phyloP scores from a whole-genome alignment of 2,888 invertebrate species.

The Sipunculus nudus region DNA sequence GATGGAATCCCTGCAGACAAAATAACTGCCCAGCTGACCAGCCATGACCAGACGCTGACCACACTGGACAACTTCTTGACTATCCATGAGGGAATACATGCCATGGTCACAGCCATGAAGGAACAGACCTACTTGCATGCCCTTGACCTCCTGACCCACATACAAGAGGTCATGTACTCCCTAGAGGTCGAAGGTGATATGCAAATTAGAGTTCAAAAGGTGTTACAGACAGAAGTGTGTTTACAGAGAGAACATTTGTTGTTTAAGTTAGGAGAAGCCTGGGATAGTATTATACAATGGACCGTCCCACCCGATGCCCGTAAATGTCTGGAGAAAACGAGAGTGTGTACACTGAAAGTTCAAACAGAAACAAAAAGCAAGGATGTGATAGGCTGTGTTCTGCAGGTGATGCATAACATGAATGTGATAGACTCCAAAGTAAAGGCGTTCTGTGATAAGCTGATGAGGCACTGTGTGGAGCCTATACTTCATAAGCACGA shows the following conservation, averaged over 20 bases:
- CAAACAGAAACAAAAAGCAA: constrained; percentile 1
- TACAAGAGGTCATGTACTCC: constrained; percentile 13
- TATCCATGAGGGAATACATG: constrained; percentile 16
- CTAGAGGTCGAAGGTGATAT: constrained; percentile 23
- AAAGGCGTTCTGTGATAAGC: constrained; percentile 26
- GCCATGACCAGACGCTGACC: constrained; percentile 22
- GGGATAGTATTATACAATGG: constrained; percentile 35
- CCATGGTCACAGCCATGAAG: constrained; percentile 3
- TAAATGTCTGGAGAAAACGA: too few species aligned
- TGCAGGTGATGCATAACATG: constrained; percentile 29
- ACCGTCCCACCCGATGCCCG: constrained; percentile 25
- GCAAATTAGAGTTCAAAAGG: constrained; percentile 27
- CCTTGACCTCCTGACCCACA: constrained; percentile 23
- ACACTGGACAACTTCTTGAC: constrained; percentile 28
- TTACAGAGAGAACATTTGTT: constrained; percentile 38
- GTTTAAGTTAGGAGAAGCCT: constrained; percentile 34
- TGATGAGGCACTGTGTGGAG: constrained; percentile 32
- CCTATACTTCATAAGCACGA: too few species aligned
- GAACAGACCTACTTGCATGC: constrained; percentile 10
- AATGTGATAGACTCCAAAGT: constrained; percentile 33
- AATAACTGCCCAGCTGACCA: constrained; percentile 9
- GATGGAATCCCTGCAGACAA: not conserved
- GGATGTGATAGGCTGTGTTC: constrained; percentile 8
- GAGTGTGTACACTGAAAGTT: too few species aligned
- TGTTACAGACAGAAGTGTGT: constrained; percentile 40